These are phyloP conservation scores for Formica exsecta DNA, from an alignment of 1,140 invertebrate genomes.

Conservation along the genomic window DNA sequence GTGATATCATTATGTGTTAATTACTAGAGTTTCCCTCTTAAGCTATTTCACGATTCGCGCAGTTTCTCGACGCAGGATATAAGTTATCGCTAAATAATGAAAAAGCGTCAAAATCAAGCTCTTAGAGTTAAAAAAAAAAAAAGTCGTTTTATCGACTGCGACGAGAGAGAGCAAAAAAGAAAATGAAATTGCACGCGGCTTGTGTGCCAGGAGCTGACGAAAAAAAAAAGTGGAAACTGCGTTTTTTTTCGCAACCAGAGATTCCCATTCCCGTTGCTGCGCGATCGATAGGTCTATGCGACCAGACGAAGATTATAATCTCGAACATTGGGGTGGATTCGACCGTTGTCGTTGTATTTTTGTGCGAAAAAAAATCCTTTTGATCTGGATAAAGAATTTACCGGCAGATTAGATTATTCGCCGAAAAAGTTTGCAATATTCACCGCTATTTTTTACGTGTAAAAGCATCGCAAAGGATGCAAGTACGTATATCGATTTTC, in stretches of 20 bases:
- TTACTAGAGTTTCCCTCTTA: slow-evolving; percentile 4
- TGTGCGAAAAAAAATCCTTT: background rate
- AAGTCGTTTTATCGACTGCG: background rate
- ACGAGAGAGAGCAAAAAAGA: background rate
- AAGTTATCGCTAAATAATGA: background rate
- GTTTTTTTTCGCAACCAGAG: background rate
- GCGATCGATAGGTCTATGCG: slow-evolving; percentile 23
- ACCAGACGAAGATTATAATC: slow-evolving; percentile 35
- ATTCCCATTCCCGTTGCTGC: slow-evolving; percentile 1
- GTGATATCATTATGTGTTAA: slow-evolving; percentile 49
- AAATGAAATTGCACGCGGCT: background rate
- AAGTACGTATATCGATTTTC: background rate
- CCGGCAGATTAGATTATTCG: background rate
- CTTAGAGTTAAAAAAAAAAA: slow-evolving; percentile 26
- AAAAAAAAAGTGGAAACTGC: slow-evolving; percentile 36
- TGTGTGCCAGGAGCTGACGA: background rate
- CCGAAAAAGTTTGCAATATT: background rate
- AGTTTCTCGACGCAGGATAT: background rate
- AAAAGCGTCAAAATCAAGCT: background rate
- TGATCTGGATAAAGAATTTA: background rate
- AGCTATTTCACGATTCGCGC: background rate
- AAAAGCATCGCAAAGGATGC: background rate
- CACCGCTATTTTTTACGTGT: too few species aligned
- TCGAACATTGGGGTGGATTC: background rate
- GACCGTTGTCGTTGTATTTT: background rate